Conservation (phyloP, 2,797 vertebrate species). For the Sebastiscus tertius region DNA sequence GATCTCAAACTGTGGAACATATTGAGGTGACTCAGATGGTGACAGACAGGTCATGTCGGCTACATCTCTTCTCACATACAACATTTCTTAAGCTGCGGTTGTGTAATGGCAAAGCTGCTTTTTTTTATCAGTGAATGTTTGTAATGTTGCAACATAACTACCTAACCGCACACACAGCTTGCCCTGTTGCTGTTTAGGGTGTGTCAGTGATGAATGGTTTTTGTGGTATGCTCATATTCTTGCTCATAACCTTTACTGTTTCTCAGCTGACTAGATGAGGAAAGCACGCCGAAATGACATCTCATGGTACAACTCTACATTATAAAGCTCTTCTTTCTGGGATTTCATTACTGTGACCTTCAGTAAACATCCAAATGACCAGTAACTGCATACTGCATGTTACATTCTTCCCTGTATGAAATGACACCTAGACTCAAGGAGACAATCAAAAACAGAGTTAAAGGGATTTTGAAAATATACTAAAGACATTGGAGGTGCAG, state of each 20-base stretch:
- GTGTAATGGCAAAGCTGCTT: neutral
- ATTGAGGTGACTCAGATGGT: slow-evolving; percentile 12
- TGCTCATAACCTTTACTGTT: slow-evolving; percentile 25
- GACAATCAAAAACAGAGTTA: neutral
- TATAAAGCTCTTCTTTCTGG: neutral
- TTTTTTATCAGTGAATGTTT: neutral
- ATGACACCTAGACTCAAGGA: neutral
- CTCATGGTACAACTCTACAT: neutral
- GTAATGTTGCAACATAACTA: slow-evolving; percentile 10
- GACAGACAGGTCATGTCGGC: slow-evolving; percentile 16
- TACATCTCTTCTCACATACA: neutral
- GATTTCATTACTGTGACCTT: neutral
- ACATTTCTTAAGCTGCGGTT: neutral
- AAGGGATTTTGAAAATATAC: neutral
- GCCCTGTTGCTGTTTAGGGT: slow-evolving; percentile 24
- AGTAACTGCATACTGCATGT: neutral
- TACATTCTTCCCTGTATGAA: neutral
- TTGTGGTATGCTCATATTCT: slow-evolving; percentile 23
- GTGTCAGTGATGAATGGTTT: slow-evolving; percentile 37
- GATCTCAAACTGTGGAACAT: slow-evolving; percentile 12
- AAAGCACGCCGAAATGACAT: neutral
- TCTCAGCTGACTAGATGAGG: neutral
- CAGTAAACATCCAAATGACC: neutral
- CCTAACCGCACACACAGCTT: neutral
- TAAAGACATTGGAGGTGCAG: fast-evolving